Evolutionary conservation across 2,888 invertebrate genomes (phyloP), one percentile per base, ranked within the genome.

Genomic region (Maniola hyperantus): DNA sequence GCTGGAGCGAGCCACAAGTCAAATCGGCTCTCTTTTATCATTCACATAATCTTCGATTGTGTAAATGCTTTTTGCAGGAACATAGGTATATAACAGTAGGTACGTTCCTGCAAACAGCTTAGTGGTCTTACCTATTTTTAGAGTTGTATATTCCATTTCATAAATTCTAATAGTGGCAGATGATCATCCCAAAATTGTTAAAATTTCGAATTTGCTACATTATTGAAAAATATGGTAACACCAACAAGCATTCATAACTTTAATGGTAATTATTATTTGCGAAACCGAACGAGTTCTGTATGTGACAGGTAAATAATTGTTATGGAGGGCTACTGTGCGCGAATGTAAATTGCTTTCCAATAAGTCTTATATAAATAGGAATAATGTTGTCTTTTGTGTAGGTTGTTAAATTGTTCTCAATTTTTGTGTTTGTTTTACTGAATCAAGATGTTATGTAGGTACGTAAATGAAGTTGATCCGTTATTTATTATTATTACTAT

Each of bases 311-410:
- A 62, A 53, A 42, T 62, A 62, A 62, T 62, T 62, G 42, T 62
- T 62, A 50, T 50, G 62, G 53, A 6, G 61, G 62, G 62, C 62
- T 62, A 62, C 62, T 53, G 62, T 51, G 62, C 51, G 42, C 18
- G 62, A 62, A 15, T 53, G 42, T n/a, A 59, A 48, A 59, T 60
- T 50, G 60, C n/a, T 36, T 53, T 42, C 62, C 62, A 62, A 53
- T 62, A 62, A 62, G 39, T 53, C 62, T 62, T 53, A 26, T 62
- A n/a, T n/a, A n/a, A n/a, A n/a, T n/a, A 62, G n/a, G 62, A 62
- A 60, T 60, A 34, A 36, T 36, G 18, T 50, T 13, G 18, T 61
- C 7, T 48, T 59, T 59, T 59, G 58, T 20, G 42, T 58, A 44
- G 42, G 20, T 44, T 46, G 2, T 42, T 44, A 46, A 44, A 55